Evolutionary conservation across 1,140 invertebrate genomes (phyloP).

Genomic region (Lepidurus apus): DNA sequence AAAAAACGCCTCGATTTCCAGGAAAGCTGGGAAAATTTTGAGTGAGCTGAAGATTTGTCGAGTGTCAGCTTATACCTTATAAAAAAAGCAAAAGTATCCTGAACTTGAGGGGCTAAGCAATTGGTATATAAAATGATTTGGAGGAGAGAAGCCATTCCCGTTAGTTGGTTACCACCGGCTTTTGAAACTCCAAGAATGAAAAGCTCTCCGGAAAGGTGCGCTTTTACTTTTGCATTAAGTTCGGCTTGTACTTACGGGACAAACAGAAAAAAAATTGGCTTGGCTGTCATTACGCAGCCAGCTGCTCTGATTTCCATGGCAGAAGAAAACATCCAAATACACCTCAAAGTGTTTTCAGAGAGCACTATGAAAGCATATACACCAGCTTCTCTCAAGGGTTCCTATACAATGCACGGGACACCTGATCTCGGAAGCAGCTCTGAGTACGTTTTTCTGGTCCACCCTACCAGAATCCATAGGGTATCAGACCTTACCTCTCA

Average conservation of each 20-base stretch:
- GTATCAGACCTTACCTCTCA: background rate
- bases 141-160: background rate
- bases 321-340: background rate
- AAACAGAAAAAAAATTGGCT: no score
- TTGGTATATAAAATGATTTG: background rate
- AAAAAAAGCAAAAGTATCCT: background rate
- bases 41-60: no score
- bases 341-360: background rate
- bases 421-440: constrained; percentile 13
- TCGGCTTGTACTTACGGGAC: no score
- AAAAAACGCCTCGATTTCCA: no score
- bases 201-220: no score
- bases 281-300: background rate
- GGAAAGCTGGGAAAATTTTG: no score
- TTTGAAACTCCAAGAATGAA: background rate
- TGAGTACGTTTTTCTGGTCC: background rate
- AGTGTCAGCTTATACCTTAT: background rate
- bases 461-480: background rate
- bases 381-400: background rate
- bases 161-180: background rate
- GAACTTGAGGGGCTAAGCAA: background rate
- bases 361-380: constrained; percentile 7
- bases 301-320: constrained; percentile 11
- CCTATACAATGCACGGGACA: background rate
- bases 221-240: no score